Evolutionary conservation across 2,797 vertebrate genomes (phyloP).

Genomic region (Hapalemur alaotrensis): DNA sequence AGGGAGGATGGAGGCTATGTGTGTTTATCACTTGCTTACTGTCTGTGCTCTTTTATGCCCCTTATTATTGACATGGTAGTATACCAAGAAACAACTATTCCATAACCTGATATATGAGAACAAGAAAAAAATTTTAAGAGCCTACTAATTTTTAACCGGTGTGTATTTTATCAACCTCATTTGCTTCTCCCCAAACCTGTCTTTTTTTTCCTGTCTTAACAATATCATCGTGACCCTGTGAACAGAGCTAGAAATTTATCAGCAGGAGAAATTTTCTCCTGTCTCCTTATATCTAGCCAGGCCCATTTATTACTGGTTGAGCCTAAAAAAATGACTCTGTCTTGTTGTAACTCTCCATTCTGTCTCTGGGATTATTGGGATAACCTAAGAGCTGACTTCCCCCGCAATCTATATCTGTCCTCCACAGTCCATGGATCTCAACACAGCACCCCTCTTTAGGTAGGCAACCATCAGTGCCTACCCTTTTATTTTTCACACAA

Average conservation of each 20-base stretch:
- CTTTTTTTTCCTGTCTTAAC: not conserved
- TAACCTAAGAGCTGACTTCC: not conserved
- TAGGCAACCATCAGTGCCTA: not conserved
- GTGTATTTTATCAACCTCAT: not conserved
- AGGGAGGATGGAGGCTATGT: not conserved
- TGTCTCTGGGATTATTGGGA: not conserved
- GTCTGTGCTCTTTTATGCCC: not conserved
- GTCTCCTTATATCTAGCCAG: not conserved
- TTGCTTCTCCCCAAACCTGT: not conserved
- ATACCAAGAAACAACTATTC: not conserved
- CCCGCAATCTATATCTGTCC: not conserved
- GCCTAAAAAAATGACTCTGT: not conserved
- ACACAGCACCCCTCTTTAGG: not conserved
- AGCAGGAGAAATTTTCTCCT: not conserved
- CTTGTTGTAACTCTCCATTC: not conserved
- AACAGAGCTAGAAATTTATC: not conserved
- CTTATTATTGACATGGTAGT: not conserved
- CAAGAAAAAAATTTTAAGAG: not conserved
- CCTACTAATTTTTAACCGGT: not conserved
- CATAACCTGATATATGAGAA: constrained; percentile 9
- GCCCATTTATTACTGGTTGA: not conserved
- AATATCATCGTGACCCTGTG: not conserved
- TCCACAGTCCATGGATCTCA: not conserved
- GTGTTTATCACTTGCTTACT: constrained; percentile 6
- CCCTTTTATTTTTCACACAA: not conserved